Conservation (phyloP, 2,797 vertebrate genomes). For the Rhincodon typus region DNA sequence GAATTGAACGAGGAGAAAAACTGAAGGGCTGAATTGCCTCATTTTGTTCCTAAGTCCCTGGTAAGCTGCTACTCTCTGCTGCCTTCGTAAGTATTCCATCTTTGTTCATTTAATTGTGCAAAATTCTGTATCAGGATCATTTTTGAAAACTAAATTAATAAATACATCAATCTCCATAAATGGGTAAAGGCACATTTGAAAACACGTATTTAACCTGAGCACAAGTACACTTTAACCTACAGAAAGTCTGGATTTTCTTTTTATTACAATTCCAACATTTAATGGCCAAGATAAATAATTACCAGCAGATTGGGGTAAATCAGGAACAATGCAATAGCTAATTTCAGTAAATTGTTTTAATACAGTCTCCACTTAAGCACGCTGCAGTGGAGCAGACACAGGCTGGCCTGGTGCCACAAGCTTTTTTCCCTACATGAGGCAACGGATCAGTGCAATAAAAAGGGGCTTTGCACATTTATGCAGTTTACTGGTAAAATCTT, state of each 20-base stretch:
- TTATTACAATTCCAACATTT: conserved; percentile 29
- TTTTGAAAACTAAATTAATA: background rate
- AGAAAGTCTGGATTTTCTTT: conserved; percentile 26
- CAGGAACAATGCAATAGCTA: conserved; percentile 32
- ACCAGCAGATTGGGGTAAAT: conserved; percentile 34
- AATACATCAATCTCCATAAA: conserved; percentile 18
- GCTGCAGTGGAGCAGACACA: conserved; percentile 13
- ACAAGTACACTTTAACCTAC: conserved; percentile 1
- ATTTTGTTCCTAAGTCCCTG: background rate
- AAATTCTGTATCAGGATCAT: background rate
- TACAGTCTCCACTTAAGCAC: conserved; percentile 23
- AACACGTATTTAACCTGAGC: background rate
- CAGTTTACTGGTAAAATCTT: conserved; percentile 1
- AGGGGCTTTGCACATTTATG: background rate
- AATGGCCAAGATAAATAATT: conserved; percentile 36
- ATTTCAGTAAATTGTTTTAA: conserved; percentile 38
- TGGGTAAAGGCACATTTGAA: background rate
- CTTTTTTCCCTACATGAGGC: conserved; percentile 13
- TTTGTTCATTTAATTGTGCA: background rate
- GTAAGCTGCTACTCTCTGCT: background rate
- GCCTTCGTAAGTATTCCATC: background rate
- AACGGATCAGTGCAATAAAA: background rate
- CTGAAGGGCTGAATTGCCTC: conserved; percentile 12
- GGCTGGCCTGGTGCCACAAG: conserved; percentile 23
- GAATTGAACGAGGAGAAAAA: background rate